These are phyloP conservation scores for Adelges cooleyi DNA, from an alignment of 1,140 invertebrate species.

Conservation along the genomic window DNA sequence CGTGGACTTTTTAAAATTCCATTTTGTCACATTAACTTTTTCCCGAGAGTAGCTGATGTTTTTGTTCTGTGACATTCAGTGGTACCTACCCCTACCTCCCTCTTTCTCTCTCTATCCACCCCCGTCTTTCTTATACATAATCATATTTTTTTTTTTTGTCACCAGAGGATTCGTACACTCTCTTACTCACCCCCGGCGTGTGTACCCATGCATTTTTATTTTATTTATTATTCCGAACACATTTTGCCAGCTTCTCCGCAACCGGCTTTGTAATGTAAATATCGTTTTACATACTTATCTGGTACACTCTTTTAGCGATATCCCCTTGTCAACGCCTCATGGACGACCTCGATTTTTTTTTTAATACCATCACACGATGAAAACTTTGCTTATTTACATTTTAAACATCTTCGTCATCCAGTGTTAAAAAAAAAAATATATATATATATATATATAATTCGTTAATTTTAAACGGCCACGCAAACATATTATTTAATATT, in stretches of 20 bases:
- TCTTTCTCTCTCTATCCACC: not conserved
- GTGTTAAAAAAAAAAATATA: too few relatives aligned
- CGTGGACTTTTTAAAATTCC: constrained; percentile 21
- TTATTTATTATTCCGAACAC: constrained; percentile 27
- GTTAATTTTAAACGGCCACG: too few relatives aligned
- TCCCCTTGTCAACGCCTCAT: constrained; percentile 22
- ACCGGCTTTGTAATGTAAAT: constrained; percentile 27
- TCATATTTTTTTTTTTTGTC: constrained; percentile 10
- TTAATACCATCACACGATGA: not conserved
- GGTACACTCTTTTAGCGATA: constrained; percentile 26
- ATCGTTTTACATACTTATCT: constrained; percentile 28
- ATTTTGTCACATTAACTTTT: constrained; percentile 27
- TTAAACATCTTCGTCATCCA: too few relatives aligned
- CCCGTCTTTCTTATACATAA: not conserved
- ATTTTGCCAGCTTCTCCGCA: constrained; percentile 12
- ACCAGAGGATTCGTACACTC: constrained; percentile 6
- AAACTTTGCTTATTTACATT: constrained; percentile 18
- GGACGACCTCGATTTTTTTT: constrained; percentile 7
- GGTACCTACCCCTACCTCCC: too few relatives aligned
- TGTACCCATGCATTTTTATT: constrained; percentile 4
- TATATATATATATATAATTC: too few relatives aligned
- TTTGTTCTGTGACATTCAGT: constrained; percentile 8
- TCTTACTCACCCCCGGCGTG: not conserved
- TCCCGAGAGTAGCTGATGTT: constrained; percentile 14
- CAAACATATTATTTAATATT: too few relatives aligned